Base-by-base conservation (phyloP, 2,888 invertebrate species). In the Chrysodeixis includens region DNA sequence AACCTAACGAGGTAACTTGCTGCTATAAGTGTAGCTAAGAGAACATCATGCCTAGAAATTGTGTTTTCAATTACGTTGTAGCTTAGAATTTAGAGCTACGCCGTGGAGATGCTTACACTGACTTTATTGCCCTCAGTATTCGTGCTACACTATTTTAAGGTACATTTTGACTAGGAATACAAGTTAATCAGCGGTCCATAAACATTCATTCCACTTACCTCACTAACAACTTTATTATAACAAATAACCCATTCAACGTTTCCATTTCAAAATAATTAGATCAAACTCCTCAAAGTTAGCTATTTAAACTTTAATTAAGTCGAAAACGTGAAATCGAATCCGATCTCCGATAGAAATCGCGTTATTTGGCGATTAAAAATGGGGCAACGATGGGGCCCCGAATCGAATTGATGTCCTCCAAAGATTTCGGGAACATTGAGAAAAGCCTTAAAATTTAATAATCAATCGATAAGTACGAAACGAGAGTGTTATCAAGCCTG, bases 1-100 rank as follows among this genome's bases (percentile, higher is more conserved):
- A 98, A 92, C 99, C 99, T 56, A 99, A 99, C 92, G 98, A 98
- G 97, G 98, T 97, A 87, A 90, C 93, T 40, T 40, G n/a, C 14
- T 14, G 7, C 46, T 10, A 9, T 2, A 49, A 20, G 20, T 49
- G 2, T 10, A 44, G 9, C 9, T 10, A 10, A 20, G 9, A 18
- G 18, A 18, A 1, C 16, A 18, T 18, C n/a, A 40, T 40, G n/a
- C 1, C 8, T 7, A 0, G 46, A 49, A 8, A 18, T 10, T 18
- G 10, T 18, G 46, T 46, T 46, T 18, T 8, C 18, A 49, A 20
- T 49, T 4, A 49, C 46, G 9, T 9, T 20, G 12, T 26, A n/a
- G n/a, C 14, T n/a, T n/a, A n/a, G 40, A 40, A 40, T 40, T 40
- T 40, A n/a, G 40, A 7, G 6, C 5, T n/a, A n/a, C 40, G 40